Evolutionary conservation across 2,113 vertebrate genomes (phyloP).

Genomic region (Rhinoptilus africanus): DNA sequence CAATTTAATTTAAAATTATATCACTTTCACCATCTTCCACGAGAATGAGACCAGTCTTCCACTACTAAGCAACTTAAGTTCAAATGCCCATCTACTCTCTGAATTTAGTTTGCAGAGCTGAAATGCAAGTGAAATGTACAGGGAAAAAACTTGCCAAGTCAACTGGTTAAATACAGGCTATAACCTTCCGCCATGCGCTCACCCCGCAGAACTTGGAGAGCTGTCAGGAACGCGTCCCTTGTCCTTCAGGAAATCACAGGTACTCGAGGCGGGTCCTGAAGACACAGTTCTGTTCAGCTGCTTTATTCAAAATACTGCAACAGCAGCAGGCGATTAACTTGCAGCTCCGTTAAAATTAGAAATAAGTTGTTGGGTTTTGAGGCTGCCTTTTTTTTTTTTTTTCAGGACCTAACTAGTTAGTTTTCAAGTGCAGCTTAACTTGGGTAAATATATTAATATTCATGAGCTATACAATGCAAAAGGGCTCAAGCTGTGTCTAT

Average conservation of each 20-base stretch:
- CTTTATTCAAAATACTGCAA: neutral
- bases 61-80: neutral
- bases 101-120: neutral
- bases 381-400: no score
- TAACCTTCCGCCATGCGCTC: neutral
- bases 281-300: neutral
- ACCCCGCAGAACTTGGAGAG: neutral
- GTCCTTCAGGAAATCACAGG: neutral
- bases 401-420: neutral
- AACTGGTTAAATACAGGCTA: neutral
- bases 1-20: neutral
- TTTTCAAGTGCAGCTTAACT: neutral
- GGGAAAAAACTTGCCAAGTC: neutral
- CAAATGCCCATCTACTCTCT: neutral
- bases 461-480: neutral
- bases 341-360: neutral
- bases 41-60: neutral
- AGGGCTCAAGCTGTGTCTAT: neutral
- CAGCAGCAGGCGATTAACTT: neutral
- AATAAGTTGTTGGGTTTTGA: neutral
- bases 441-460: neutral
- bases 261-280: accelerated
- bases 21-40: neutral
- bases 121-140: neutral
- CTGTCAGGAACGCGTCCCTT: accelerated